Conservation (phyloP, 37 sponge, comb jelly and placozoan genomes). For the Chondrilla cf. caribensis region DNA sequence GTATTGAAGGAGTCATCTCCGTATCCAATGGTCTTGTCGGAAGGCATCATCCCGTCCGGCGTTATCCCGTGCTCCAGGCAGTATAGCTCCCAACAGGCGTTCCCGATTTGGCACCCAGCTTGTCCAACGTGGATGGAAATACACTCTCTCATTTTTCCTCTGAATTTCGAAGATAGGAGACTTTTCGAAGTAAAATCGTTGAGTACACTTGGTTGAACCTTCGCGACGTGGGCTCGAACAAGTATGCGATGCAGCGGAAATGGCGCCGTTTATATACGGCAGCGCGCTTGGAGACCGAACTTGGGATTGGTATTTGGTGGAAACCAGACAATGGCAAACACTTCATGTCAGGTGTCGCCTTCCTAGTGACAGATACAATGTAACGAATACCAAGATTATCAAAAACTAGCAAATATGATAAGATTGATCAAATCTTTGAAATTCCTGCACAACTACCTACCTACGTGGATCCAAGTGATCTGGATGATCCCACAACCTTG, state of each 20-base stretch:
- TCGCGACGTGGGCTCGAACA: slow-evolving; percentile 3
- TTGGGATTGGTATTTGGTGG: too few species aligned
- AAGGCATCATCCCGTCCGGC: slow-evolving; percentile 75
- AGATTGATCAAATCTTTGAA: too few species aligned
- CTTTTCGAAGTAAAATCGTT: too few species aligned
- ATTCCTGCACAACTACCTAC: too few species aligned
- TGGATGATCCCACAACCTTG: too few species aligned
- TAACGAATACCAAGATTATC: too few species aligned
- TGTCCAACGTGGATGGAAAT: slow-evolving; percentile 26
- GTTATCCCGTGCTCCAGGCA: slow-evolving; percentile 67
- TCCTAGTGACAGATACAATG: too few species aligned
- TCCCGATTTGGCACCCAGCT: slow-evolving; percentile 54
- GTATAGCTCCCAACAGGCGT: slow-evolving; percentile 79
- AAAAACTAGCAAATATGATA: too few species aligned
- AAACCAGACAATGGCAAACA: too few species aligned
- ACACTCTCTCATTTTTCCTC: slow-evolving; percentile 8
- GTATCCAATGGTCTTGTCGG: slow-evolving; percentile 72
- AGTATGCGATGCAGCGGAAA: background rate
- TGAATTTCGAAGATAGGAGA: background rate
- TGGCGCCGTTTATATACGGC: background rate
- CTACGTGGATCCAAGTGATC: too few species aligned
- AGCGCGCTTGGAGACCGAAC: too few species aligned
- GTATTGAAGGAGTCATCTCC: slow-evolving; percentile 95
- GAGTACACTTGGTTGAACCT: background rate
- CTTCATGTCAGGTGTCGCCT: too few species aligned